Conservation (phyloP, 2,113 vertebrate genomes). For the Clarias batrachus region DNA sequence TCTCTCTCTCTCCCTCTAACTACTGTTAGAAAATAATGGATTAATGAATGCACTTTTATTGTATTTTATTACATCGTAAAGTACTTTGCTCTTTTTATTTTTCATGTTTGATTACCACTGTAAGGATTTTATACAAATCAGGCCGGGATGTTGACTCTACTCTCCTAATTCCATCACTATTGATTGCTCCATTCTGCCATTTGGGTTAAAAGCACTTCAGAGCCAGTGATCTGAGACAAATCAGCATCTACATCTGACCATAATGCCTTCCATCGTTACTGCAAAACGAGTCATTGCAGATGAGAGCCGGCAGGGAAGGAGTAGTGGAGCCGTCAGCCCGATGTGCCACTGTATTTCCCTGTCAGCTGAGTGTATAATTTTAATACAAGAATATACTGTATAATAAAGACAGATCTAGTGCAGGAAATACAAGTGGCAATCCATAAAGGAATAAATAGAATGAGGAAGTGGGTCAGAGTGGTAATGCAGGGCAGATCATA, state of each 20-base stretch:
- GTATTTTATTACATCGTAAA: neutral
- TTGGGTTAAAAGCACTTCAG: slow-evolving; percentile 1
- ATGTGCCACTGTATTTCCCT: neutral
- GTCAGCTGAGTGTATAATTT: neutral
- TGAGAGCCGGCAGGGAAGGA: neutral
- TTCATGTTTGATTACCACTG: neutral
- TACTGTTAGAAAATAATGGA: neutral
- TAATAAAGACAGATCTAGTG: neutral
- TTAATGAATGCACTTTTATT: neutral
- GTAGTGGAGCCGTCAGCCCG: neutral
- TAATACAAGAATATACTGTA: neutral
- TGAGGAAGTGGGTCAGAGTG: too few species aligned
- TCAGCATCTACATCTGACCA: neutral
- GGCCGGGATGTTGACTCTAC: neutral
- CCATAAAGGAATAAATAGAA: neutral
- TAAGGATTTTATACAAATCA: neutral
- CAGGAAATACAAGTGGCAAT: neutral
- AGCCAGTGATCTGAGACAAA: neutral
- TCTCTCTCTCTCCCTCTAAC: neutral
- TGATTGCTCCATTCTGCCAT: neutral
- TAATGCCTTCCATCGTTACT: neutral
- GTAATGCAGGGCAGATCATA: neutral
- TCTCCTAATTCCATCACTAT: neutral
- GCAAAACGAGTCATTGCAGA: neutral
- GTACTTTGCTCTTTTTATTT: neutral